phyloP scores from a whole-genome alignment of 2,113 vertebrate species.

The Plecturocebus donacophilus region DNA sequence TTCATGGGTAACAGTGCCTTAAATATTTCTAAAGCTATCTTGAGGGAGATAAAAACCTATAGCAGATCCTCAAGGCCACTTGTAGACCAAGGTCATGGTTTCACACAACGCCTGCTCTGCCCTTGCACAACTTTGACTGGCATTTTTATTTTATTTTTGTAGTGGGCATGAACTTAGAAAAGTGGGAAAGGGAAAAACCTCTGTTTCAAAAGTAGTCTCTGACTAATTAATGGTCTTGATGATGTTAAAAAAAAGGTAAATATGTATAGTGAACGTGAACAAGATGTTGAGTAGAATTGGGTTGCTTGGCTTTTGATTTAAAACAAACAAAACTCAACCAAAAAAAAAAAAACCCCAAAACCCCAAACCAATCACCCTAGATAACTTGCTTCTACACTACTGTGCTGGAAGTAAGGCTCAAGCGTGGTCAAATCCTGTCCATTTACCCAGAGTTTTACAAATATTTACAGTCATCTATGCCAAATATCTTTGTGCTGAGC shows the following conservation, averaged over 20 bases:
- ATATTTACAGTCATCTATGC: conserved; percentile 83
- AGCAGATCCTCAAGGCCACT: neutral
- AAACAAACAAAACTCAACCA: conserved; percentile 22
- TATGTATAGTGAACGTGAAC: neutral
- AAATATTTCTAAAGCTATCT: conserved; percentile 46
- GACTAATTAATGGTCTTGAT: neutral
- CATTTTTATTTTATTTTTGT: conserved; percentile 23
- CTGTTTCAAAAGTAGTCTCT: conserved; percentile 25
- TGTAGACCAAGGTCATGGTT: neutral
- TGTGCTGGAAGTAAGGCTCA: conserved; percentile 65
- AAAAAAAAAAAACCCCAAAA: neutral
- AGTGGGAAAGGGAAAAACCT: neutral
- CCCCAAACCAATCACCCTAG: conserved; percentile 46
- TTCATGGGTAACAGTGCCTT: neutral
- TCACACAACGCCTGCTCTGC: neutral
- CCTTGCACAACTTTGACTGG: neutral
- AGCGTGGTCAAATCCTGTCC: conserved; percentile 78
- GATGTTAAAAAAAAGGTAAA: conserved; percentile 3
- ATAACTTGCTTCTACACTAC: conserved; percentile 65
- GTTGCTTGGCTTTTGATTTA: conserved; percentile 53
- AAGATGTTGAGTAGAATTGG: neutral
- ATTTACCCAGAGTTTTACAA: conserved; percentile 84
- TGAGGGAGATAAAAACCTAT: neutral
- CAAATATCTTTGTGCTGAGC: conserved; percentile 85
- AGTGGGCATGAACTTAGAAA: neutral